Conservation (phyloP, 2,113 vertebrate species). For the Coreoperca whiteheadi region DNA sequence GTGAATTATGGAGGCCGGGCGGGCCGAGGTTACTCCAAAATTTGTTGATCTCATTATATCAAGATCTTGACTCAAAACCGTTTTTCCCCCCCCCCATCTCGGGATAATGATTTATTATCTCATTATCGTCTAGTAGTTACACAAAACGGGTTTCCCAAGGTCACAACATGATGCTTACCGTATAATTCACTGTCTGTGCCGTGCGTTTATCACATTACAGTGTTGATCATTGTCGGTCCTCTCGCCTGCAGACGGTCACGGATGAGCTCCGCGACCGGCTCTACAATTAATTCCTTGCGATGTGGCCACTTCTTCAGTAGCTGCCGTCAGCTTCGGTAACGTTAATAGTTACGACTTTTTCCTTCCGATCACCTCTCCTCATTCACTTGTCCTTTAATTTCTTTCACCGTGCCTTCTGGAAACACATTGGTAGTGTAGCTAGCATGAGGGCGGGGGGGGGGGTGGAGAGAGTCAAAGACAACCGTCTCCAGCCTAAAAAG, state of each 20-base stretch:
- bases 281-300: background rate
- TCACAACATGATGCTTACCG: conserved; percentile 17
- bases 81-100: too few species aligned
- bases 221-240: background rate
- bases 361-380: background rate
- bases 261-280: background rate
- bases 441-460: too few species aligned
- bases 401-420: too few species aligned
- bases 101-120: conserved; percentile 33
- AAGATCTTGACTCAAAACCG: background rate
- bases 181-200: too few species aligned
- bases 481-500: background rate
- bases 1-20: background rate
- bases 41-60: conserved; percentile 8
- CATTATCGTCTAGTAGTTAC: conserved; percentile 18
- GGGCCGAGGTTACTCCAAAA: background rate
- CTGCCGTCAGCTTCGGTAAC: background rate
- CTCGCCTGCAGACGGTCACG: background rate
- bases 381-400: background rate
- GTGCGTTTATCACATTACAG: background rate
- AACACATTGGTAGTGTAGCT: too few species aligned
- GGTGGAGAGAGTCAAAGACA: too few species aligned
- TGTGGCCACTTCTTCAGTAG: background rate
- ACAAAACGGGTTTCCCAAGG: conserved; percentile 10
- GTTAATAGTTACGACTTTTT: too few species aligned